Evolutionary conservation across 2,113 vertebrate species (phyloP), one percentile per base, ranked within the genome.

Genomic region (Chascanopsetta lugubris): DNA sequence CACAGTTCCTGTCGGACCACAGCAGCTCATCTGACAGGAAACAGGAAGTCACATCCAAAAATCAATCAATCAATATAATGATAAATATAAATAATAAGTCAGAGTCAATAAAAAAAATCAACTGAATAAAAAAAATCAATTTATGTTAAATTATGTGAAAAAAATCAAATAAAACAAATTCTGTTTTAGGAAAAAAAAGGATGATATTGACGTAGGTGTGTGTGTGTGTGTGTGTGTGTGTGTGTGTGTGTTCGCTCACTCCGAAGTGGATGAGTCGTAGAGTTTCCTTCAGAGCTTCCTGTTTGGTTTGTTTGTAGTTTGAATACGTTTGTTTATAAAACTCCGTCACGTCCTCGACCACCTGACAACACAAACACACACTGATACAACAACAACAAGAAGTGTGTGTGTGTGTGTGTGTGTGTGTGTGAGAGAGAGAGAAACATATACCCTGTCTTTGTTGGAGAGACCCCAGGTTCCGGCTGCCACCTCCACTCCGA

Each of bases 381-480:
- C 13, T 18, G 17, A 42, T 7, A 22, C 10, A 43, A 18, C 3
- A 46, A 25, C 20, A 54, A 24, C 30, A n/a, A 4, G 4, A 11
- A 22, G 1, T 11, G 22, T 6, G 6, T 24, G n/a, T 6, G 9
- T 38, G 47, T 56, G 40, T 2, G 11, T 24, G 38, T 49, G 68
- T 13, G 24, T 29, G 26, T 30, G 3, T 15, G 18, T n/a, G n/a
- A n/a, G n/a, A n/a, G n/a, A n/a, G n/a, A n/a, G n/a, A n/a, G n/a
- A n/a, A n/a, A n/a, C n/a, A n/a, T n/a, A n/a, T 88, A 98, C 97
- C 93, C 78, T 86, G 0, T 95, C 90, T 71, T 93, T 94, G 81
- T 98, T 96, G 46, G 93, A 89, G 50, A 98, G 93, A 18, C 95
- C 96, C 96, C 95, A 98, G 88, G 97, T 93, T 1, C 95, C 97